These are phyloP conservation scores for Dynastes tityus DNA, from an alignment of 2,888 invertebrate species.

Conservation along the genomic window DNA sequence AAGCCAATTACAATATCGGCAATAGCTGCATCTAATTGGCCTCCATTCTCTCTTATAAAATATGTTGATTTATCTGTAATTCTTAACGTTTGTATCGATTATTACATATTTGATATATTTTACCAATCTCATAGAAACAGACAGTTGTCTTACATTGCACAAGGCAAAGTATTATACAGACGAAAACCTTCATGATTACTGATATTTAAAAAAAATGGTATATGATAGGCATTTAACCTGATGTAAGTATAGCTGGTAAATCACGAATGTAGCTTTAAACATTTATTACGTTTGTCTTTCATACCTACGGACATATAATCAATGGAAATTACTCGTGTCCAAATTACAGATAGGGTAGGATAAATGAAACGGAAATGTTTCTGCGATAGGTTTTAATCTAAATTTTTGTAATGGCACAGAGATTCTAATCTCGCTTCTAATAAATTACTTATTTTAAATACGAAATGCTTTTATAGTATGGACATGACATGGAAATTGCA, in stretches of 20 bases:
- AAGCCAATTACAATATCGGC: constrained; percentile 65
- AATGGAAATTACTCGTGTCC: background rate
- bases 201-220: background rate
- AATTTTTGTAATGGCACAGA: too few relatives aligned
- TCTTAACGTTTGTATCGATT: background rate
- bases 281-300: constrained; percentile 10
- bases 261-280: constrained; percentile 17
- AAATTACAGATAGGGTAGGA: too few relatives aligned
- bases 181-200: background rate
- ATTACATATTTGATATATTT: background rate
- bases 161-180: background rate
- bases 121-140: constrained; percentile 1
- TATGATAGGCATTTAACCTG: too few relatives aligned
- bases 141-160: background rate
- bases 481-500: too few relatives aligned
- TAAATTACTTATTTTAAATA: too few relatives aligned
- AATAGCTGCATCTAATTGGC: constrained; percentile 65
- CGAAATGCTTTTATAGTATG: too few relatives aligned
- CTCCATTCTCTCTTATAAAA: constrained; percentile 60
- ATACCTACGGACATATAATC: constrained; percentile 8
- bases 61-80: constrained; percentile 21
- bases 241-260: background rate
- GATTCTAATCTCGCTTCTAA: too few relatives aligned
- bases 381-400: too few relatives aligned
- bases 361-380: too few relatives aligned